These are phyloP conservation scores for Rhopalosiphum padi DNA, from an alignment of 1,140 invertebrate genomes.

Conservation along the genomic window DNA sequence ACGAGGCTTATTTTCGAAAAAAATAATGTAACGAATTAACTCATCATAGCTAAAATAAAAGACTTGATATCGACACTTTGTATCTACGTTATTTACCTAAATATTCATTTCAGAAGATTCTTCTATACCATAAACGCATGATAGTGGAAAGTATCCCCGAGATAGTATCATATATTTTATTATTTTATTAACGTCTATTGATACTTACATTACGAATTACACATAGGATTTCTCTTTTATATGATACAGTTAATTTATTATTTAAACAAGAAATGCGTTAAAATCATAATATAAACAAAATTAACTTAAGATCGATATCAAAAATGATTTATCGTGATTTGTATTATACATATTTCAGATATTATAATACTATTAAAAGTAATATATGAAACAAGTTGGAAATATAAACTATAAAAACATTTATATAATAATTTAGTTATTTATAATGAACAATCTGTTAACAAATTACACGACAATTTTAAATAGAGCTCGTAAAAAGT, in stretches of 20 bases:
- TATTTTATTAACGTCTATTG: background rate
- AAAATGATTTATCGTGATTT: background rate
- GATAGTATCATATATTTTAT: background rate
- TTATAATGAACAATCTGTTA: background rate
- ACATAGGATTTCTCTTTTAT: background rate
- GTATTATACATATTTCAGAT: background rate
- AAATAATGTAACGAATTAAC: background rate
- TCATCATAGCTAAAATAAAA: background rate
- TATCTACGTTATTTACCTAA: background rate
- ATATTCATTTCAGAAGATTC: background rate
- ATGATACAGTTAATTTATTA: background rate
- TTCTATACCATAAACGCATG: background rate
- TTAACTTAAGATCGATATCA: background rate
- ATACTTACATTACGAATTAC: background rate
- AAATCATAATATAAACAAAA: background rate
- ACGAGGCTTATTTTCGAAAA: background rate
- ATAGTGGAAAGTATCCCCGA: background rate
- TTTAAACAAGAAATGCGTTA: background rate
- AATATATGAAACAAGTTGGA: background rate
- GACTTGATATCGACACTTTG: background rate
- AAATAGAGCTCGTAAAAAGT: background rate
- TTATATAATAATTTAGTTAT: background rate
- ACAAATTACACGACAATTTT: background rate
- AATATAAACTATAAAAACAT: background rate
- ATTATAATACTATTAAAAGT: background rate